Conservation (phyloP, 2,888 invertebrate species). For the Crepidodera aurea region DNA sequence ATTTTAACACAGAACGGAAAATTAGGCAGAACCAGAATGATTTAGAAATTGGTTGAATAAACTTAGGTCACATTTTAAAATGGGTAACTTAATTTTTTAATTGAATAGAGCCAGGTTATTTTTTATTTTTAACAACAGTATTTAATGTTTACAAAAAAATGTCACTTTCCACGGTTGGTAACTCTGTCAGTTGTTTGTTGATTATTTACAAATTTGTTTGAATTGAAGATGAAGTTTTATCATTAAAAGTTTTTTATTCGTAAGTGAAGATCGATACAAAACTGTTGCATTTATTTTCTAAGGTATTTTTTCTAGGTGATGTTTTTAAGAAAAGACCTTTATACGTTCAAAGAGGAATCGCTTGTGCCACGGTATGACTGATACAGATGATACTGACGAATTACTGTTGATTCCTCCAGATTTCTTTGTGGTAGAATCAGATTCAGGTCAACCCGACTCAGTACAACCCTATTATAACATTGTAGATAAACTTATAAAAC, state of each 20-base stretch:
- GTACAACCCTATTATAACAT: conserved; percentile 65
- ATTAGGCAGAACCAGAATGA: too few species aligned
- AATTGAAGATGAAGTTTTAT: conserved; percentile 12
- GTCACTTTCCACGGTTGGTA: not conserved
- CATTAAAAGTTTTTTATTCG: conserved; percentile 11
- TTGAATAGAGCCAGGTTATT: too few species aligned
- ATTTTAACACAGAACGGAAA: too few species aligned
- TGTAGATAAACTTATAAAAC: conserved; percentile 70
- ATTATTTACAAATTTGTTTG: conserved; percentile 14
- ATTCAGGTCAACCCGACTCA: conserved; percentile 54
- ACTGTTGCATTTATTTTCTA: not conserved
- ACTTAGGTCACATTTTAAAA: too few species aligned
- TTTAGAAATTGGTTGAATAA: too few species aligned
- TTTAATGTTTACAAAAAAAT: too few species aligned
- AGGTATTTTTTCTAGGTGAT: conserved; percentile 16
- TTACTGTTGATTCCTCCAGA: conserved; percentile 81
- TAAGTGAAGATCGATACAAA: not conserved
- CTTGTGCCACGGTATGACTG: conserved; percentile 65
- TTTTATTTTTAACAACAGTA: too few species aligned
- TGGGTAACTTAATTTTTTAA: too few species aligned
- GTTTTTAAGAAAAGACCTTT: conserved; percentile 5
- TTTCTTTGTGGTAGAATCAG: conserved; percentile 71
- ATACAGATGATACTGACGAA: conserved; percentile 84
- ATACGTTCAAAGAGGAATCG: conserved; percentile 11
- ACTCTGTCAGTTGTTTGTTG: conserved; percentile 1